Evolutionary conservation across 2,888 invertebrate species (phyloP).

Genomic region (Nemotelus pantherinus): DNA sequence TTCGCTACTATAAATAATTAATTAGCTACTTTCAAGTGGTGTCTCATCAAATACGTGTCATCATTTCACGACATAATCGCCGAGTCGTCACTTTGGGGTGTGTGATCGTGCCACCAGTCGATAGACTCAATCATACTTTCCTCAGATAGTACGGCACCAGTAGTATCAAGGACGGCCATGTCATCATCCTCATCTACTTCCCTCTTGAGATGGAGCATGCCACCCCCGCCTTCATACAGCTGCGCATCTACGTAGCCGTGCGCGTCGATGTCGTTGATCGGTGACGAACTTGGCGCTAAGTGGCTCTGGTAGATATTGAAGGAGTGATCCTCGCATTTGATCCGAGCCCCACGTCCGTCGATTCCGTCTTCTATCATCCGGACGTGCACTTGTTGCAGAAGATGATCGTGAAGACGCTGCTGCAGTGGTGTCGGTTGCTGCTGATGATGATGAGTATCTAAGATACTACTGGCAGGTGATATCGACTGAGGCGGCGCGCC

Average conservation of each 20-base stretch:
- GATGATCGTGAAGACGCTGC: conserved; percentile 48
- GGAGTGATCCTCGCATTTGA: conserved; percentile 43
- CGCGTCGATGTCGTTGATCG: conserved; percentile 41
- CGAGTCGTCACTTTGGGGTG: conserved; percentile 61
- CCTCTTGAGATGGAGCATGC: conserved; percentile 47
- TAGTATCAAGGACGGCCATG: conserved; percentile 61
- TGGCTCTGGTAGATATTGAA: conserved; percentile 54
- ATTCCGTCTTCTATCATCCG: conserved; percentile 17
- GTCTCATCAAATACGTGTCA: background rate
- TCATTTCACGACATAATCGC: conserved; percentile 24
- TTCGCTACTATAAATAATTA: background rate
- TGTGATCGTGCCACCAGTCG: conserved; percentile 68
- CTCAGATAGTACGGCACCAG: conserved; percentile 61
- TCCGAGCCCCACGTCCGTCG: conserved; percentile 22
- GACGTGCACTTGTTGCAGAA: conserved; percentile 43
- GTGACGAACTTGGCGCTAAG: conserved; percentile 48
- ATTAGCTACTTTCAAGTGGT: background rate
- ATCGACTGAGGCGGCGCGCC: conserved; percentile 41
- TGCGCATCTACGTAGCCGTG: conserved; percentile 46
- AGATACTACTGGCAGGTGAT: conserved; percentile 46
- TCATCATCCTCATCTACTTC: conserved; percentile 56
- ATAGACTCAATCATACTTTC: conserved; percentile 68
- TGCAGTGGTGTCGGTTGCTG: conserved; percentile 47
- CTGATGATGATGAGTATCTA: conserved; percentile 37
- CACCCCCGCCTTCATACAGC: conserved; percentile 44